Evolutionary conservation across 1,140 invertebrate species (phyloP).

Genomic region (Chionoecetes opilio): DNA sequence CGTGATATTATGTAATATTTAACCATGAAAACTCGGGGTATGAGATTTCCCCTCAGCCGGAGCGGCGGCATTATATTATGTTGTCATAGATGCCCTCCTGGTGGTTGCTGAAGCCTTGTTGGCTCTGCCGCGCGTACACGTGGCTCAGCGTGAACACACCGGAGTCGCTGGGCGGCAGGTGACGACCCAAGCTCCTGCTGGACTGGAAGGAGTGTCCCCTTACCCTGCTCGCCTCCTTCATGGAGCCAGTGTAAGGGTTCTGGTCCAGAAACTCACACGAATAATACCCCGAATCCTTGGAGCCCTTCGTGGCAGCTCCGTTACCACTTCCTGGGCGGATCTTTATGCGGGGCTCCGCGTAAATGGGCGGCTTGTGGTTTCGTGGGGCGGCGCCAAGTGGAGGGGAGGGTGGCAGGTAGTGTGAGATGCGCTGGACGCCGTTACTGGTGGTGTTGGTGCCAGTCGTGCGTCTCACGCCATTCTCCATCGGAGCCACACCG

Average conservation of each 20-base stretch:
- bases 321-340: constrained; percentile 54
- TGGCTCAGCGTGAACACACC: constrained; percentile 80
- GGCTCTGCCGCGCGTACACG: constrained; percentile 71
- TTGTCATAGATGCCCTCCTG: constrained; percentile 80
- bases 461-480: constrained; percentile 45
- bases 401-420: constrained; percentile 58
- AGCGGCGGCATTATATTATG: constrained; percentile 75
- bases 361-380: constrained; percentile 67
- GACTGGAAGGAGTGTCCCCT: constrained; percentile 40
- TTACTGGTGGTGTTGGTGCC: constrained; percentile 65
- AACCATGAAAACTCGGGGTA: constrained; percentile 51
- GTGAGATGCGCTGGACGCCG: constrained; percentile 51
- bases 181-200: constrained; percentile 60
- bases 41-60: background rate
- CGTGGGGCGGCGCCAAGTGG: constrained; percentile 56
- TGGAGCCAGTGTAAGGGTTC: constrained; percentile 71
- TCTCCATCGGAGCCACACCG: constrained; percentile 65
- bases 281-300: constrained; percentile 80
- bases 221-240: constrained; percentile 62
- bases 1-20: constrained; percentile 62
- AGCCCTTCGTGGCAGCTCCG: constrained; percentile 67
- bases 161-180: constrained; percentile 74
- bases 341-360: constrained; percentile 71
- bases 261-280: constrained; percentile 81
- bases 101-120: constrained; percentile 60